phyloP scores from a whole-genome alignment of 2,888 invertebrate genomes.

The Idaea biselata region DNA sequence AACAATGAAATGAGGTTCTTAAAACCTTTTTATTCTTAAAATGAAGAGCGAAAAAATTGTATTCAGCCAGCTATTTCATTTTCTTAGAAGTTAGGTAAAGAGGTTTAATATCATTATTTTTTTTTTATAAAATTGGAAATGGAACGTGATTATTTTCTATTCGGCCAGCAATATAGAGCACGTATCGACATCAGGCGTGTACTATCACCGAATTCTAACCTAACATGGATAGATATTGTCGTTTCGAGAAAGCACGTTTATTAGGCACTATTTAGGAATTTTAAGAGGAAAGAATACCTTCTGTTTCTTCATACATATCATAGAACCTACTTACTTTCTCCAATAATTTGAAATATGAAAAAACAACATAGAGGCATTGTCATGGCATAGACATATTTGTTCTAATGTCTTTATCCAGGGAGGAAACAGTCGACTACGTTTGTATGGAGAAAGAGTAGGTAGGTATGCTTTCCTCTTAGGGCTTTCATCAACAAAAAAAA shows the following conservation, averaged over 20 bases:
- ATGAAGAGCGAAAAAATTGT: neutral
- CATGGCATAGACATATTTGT: too few species aligned
- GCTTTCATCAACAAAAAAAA: too few species aligned
- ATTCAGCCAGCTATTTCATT: neutral
- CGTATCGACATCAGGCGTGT: neutral
- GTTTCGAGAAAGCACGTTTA: neutral
- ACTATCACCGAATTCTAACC: neutral
- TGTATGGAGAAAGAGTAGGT: too few species aligned
- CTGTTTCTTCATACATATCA: neutral
- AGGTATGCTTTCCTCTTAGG: too few species aligned
- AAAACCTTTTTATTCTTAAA: too few species aligned
- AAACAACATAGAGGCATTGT: too few species aligned
- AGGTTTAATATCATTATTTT: neutral
- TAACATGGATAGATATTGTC: neutral
- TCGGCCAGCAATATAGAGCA: neutral
- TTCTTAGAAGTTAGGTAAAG: neutral
- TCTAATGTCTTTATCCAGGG: too few species aligned
- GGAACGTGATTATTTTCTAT: neutral
- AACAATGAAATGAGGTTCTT: too few species aligned
- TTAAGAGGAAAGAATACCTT: neutral
- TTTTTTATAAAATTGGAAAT: neutral
- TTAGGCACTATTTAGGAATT: neutral
- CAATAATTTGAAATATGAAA: too few species aligned
- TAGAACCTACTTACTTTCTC: too few species aligned
- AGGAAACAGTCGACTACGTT: too few species aligned